Conservation (phyloP, 2,888 invertebrate genomes). For the Beris chalybata region DNA sequence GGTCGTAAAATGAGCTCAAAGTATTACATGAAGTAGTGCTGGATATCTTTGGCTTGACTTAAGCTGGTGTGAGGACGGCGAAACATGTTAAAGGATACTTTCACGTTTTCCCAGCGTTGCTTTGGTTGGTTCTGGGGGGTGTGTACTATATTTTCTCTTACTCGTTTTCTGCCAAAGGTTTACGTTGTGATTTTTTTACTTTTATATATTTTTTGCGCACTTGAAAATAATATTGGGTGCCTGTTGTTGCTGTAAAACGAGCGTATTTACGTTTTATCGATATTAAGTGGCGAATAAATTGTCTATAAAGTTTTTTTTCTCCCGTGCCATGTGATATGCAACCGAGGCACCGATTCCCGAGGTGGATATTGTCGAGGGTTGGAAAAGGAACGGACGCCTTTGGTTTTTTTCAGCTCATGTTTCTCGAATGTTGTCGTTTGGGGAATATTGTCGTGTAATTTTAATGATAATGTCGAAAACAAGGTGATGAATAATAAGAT, state of each 20-base stretch:
- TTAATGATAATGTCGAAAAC: slow-evolving; percentile 32
- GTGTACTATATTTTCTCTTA: slow-evolving; percentile 15
- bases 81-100: slow-evolving; percentile 20
- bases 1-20: slow-evolving; percentile 54
- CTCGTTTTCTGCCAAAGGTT: neutral
- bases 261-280: slow-evolving; percentile 45
- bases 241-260: slow-evolving; percentile 40
- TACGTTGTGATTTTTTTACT: no score
- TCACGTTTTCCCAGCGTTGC: slow-evolving; percentile 26
- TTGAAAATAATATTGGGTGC: slow-evolving; percentile 3
- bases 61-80: neutral
- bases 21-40: slow-evolving; percentile 45
- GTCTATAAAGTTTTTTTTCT: slow-evolving; percentile 48
- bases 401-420: neutral
- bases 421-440: slow-evolving; percentile 18
- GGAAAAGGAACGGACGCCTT: neutral
- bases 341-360: neutral
- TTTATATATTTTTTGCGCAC: neutral
- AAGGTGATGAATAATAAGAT: neutral
- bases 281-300: slow-evolving; percentile 52
- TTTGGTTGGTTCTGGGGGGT: neutral
- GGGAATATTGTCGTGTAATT: slow-evolving; percentile 35
- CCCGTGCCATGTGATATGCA: neutral
- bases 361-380: neutral
- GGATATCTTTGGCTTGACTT: neutral